These are phyloP conservation scores for Gambusia holbrooki DNA, from an alignment of 2,113 vertebrate species.

Conservation along the genomic window DNA sequence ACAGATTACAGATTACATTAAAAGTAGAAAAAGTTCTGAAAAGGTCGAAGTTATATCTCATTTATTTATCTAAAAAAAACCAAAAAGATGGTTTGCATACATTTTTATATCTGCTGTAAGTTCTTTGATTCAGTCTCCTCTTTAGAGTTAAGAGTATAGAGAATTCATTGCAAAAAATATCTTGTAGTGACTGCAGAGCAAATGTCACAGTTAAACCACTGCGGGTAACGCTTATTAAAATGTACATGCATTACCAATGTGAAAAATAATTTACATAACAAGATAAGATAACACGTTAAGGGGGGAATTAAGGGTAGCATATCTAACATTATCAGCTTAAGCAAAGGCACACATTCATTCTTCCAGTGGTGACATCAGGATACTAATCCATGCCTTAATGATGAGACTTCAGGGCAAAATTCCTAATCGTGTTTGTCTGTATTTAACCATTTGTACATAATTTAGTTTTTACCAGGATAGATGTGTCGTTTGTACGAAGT, in stretches of 20 bases:
- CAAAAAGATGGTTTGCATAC: no score
- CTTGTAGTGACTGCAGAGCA: not conserved
- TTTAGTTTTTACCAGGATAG: constrained; percentile 13
- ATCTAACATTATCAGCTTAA: constrained; percentile 64
- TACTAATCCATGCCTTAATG: constrained; percentile 65
- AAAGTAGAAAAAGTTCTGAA: not conserved
- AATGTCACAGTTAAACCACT: constrained; percentile 9
- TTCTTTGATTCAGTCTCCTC: not conserved
- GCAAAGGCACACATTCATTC: constrained; percentile 44
- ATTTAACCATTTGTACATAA: constrained; percentile 52
- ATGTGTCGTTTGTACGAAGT: constrained; percentile 11
- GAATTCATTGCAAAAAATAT: constrained; percentile 3
- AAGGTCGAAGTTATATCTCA: not conserved
- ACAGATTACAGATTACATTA: not conserved
- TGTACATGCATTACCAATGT: constrained; percentile 30
- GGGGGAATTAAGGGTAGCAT: constrained; percentile 39
- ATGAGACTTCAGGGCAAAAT: constrained; percentile 62
- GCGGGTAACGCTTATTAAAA: constrained; percentile 20
- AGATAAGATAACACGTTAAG: constrained; percentile 59
- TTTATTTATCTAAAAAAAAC: not conserved
- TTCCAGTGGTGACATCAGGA: constrained; percentile 49
- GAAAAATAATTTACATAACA: constrained; percentile 49
- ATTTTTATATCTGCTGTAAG: constrained; percentile 6
- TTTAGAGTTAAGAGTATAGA: constrained; percentile 4
- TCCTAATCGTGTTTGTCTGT: constrained; percentile 67